phyloP scores from a whole-genome alignment of 2,113 vertebrate species.

The Lontra canadensis region DNA sequence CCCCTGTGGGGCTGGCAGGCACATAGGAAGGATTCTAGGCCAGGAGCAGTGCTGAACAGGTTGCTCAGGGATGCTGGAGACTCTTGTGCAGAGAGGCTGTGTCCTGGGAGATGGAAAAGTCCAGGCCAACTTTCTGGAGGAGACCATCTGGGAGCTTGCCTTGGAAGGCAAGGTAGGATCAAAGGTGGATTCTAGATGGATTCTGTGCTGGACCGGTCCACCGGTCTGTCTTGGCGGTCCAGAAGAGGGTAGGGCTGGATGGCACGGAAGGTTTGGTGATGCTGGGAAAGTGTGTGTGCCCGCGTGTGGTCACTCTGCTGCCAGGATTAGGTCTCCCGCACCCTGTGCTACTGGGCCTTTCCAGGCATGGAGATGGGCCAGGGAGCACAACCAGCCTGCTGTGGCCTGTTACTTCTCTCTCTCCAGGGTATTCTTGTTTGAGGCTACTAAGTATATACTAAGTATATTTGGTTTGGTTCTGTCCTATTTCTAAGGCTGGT shows the following conservation, averaged over 20 bases:
- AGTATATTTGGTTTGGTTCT: neutral
- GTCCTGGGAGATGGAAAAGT: neutral
- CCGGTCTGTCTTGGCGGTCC: too few relatives aligned
- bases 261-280: neutral
- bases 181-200: neutral
- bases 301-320: rapidly evolving
- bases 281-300: neutral
- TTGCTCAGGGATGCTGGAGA: neutral
- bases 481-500: neutral
- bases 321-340: neutral
- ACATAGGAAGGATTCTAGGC: neutral
- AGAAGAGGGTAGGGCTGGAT: neutral
- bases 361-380: neutral
- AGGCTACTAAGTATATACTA: too few relatives aligned
- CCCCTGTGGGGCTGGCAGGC: too few relatives aligned
- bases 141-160: neutral
- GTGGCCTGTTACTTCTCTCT: neutral
- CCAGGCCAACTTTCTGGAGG: neutral
- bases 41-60: neutral
- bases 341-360: neutral
- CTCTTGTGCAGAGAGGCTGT: neutral
- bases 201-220: too few relatives aligned
- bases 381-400: neutral
- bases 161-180: neutral
- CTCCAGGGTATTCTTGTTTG: neutral